Evolutionary conservation across 2,888 invertebrate species (phyloP).

Genomic region (Reticulitermes lucifugus): DNA sequence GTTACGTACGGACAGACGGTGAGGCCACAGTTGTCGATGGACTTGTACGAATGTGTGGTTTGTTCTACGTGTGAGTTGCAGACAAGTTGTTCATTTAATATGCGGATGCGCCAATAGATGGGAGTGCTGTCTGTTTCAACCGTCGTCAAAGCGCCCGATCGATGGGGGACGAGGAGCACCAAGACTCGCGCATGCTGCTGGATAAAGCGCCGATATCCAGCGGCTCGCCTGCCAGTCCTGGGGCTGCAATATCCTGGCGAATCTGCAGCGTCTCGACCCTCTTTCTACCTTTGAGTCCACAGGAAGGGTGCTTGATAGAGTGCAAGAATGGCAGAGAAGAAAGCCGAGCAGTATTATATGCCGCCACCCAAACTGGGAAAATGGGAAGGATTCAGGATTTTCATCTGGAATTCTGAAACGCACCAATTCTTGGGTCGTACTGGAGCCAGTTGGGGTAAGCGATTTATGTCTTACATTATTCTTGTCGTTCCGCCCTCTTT

Average conservation of each 20-base stretch:
- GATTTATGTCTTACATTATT: neutral
- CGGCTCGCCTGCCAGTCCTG: constrained; percentile 52
- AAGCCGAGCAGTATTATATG: constrained; percentile 77
- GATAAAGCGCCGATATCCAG: constrained; percentile 25
- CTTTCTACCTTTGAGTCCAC: constrained; percentile 47
- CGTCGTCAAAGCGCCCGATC: neutral
- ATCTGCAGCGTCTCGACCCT: constrained; percentile 39
- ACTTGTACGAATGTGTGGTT: neutral
- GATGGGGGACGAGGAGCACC: neutral
- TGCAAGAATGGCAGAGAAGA: constrained; percentile 79
- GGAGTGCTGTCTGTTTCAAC: neutral
- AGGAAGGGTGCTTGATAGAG: constrained; percentile 28
- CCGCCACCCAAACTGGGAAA: constrained; percentile 84
- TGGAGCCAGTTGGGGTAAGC: constrained; percentile 95
- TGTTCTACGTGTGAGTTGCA: too few species aligned
- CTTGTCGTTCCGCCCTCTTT: too few species aligned
- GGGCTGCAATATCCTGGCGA: constrained; percentile 50
- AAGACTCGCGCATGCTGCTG: constrained; percentile 35
- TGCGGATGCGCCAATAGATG: neutral
- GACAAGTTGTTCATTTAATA: neutral
- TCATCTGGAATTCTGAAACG: constrained; percentile 93
- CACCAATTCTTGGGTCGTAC: constrained; percentile 92
- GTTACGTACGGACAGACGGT: too few species aligned
- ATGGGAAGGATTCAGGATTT: constrained; percentile 87
- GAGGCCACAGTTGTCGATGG: neutral